Evolutionary conservation across 2,113 vertebrate genomes (phyloP), one percentile per base, ranked within the genome.

Genomic region (Channa maculata): DNA sequence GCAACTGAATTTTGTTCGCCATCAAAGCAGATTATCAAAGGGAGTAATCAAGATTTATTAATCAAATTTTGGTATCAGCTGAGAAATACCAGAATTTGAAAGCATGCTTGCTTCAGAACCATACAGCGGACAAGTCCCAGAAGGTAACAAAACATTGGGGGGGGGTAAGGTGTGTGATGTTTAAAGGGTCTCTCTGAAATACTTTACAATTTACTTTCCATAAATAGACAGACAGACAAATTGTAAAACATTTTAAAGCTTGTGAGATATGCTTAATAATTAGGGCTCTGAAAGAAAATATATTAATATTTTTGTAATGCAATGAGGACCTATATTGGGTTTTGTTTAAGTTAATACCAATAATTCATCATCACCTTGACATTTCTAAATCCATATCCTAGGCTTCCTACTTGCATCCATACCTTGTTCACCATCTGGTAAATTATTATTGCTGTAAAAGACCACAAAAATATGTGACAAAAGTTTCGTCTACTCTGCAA

Each of bases 11-110:
- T 77, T 82, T 54, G 63, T 37, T 58, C 53, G 13, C 34, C 55
- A 54, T 82, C 67, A 79, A 83, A 86, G 82, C 37, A 51, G 34
- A 33, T 77, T 51, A 62, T 79, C 41, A 79, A 75, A 74, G 62
- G 13, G 50, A 63, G 70, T 52, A 1, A 55, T 80, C n/a, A 37
- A 5, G 52, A 41, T 84, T 11, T 41, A 46, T 57, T 80, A 3
- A 63, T 74, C 52, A 1, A 54, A 75, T 78, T 69, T 49, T 49
- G 10, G 59, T 34, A 43, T 87, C 60, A 73, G 67, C 79, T 84
- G 82, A 82, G 60, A 59, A 46, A 67, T 3, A 45, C 10, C 45
- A 9, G 45, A 55, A 33, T 60, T 55, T 2, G 41, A 33, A 15
- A 5, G 24, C 24, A 24, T 24, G 24, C 24, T 24, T 24, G 24